These are phyloP conservation scores for Hirtodrosophila alboralis DNA, from an alignment of 2,888 invertebrate genomes.

Conservation along the genomic window DNA sequence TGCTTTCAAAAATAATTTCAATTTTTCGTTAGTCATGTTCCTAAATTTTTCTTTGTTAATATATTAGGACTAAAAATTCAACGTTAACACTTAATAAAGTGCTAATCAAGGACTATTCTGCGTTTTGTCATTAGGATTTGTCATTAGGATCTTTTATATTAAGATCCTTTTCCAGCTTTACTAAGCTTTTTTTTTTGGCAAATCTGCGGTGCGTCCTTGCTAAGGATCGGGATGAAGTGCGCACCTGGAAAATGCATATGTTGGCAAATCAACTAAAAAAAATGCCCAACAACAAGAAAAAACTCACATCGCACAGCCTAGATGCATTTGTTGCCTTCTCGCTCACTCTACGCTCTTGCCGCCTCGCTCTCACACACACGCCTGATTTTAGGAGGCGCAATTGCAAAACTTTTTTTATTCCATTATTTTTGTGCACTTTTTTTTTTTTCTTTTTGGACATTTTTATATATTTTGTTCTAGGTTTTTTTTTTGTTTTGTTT, in stretches of 20 bases:
- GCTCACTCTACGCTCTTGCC: constrained; percentile 9
- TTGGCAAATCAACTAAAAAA: constrained; percentile 72
- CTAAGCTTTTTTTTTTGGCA: too few species aligned
- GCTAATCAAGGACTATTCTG: too few species aligned
- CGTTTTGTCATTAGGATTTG: too few species aligned
- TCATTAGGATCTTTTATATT: too few species aligned
- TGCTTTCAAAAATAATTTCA: too few species aligned
- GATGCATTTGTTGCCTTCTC: constrained; percentile 39
- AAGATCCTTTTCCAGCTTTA: too few species aligned
- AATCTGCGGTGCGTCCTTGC: too few species aligned
- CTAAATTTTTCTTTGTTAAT: too few species aligned
- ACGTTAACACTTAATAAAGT: too few species aligned
- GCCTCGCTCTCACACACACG: constrained; percentile 35
- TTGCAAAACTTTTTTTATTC: constrained; percentile 40
- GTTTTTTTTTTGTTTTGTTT: constrained; percentile 22
- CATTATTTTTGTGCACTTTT: not conserved
- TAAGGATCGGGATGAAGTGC: constrained; percentile 15
- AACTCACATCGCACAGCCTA: constrained; percentile 17
- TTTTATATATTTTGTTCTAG: constrained; percentile 55
- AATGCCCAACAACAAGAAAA: constrained; percentile 37
- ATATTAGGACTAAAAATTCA: too few species aligned
- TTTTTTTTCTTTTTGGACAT: constrained; percentile 31
- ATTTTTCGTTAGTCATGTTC: too few species aligned
- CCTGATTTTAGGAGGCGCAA: constrained; percentile 60
- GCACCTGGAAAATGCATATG: constrained; percentile 78